These are phyloP conservation scores for Rhabditophanes sp. DNA, from an alignment of 2,888 invertebrate genomes.

Conservation along the genomic window DNA sequence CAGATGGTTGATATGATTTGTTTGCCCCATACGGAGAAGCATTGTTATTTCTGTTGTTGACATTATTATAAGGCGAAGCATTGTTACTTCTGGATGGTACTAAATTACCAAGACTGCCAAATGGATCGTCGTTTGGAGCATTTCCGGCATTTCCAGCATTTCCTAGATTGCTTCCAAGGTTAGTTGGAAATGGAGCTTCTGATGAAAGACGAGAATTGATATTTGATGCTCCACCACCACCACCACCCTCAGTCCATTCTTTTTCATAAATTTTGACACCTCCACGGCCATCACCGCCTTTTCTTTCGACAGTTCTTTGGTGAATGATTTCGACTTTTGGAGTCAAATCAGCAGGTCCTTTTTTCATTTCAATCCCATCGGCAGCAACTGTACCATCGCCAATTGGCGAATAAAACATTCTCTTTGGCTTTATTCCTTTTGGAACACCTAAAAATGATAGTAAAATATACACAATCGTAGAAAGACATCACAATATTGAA, in stretches of 20 bases:
- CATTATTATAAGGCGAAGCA: no score
- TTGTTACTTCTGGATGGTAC: no score
- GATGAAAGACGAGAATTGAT: background rate
- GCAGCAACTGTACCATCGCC: slow-evolving; percentile 35
- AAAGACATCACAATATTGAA: no score
- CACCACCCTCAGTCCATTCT: slow-evolving; percentile 28
- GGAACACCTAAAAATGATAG: no score
- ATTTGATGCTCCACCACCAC: slow-evolving; percentile 11
- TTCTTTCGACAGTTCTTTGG: slow-evolving; percentile 31
- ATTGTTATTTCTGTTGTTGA: no score
- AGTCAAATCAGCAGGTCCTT: slow-evolving; percentile 31
- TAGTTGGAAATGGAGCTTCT: background rate
- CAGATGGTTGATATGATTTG: no score
- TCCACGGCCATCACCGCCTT: slow-evolving; percentile 25
- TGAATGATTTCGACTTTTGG: slow-evolving; percentile 38
- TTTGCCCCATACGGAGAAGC: no score
- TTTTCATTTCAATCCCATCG: slow-evolving; percentile 38
- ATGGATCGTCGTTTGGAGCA: no score
- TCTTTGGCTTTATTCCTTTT: slow-evolving; percentile 27
- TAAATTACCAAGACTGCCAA: no score
- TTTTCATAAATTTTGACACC: slow-evolving; percentile 35
- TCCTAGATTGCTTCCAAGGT: background rate
- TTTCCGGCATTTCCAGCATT: no score
- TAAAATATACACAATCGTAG: no score
- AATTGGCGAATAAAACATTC: slow-evolving; percentile 41